These are phyloP conservation scores for Rhagoletis zephyria DNA, from an alignment of 1,140 invertebrate genomes.

Conservation along the genomic window DNA sequence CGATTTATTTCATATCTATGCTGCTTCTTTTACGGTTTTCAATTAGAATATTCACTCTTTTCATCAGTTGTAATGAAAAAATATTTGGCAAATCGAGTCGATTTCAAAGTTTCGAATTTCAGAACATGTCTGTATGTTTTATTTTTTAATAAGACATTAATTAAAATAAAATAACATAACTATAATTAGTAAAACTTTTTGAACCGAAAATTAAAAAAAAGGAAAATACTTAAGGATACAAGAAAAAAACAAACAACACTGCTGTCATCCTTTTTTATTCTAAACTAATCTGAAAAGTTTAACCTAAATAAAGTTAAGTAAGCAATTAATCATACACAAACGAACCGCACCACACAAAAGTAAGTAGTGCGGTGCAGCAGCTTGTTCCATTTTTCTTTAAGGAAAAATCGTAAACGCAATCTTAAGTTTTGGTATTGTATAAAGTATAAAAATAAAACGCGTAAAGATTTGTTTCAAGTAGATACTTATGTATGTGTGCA, in stretches of 20 bases:
- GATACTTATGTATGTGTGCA: neutral
- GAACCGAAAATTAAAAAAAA: conserved; percentile 1
- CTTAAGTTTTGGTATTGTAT: neutral
- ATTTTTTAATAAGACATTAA: neutral
- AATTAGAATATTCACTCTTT: no score
- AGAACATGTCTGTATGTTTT: no score
- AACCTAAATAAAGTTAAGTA: neutral
- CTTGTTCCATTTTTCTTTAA: conserved; percentile 8
- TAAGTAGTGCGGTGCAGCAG: neutral
- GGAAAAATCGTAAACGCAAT: neutral
- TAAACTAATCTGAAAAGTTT: neutral
- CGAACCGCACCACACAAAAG: neutral
- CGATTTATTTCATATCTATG: no score
- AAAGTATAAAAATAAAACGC: conserved; percentile 1
- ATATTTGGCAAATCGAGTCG: no score
- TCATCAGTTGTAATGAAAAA: no score
- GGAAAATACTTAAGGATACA: neutral
- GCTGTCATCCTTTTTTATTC: conserved; percentile 24
- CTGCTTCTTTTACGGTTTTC: no score
- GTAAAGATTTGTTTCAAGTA: neutral
- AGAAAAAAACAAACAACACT: neutral
- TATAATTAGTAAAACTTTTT: conserved; percentile 5
- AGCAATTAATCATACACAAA: conserved; percentile 25
- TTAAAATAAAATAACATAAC: neutral
- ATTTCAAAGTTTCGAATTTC: no score